Evolutionary conservation across 1,140 invertebrate species (phyloP).

Genomic region (Drosophila equinoxialis): DNA sequence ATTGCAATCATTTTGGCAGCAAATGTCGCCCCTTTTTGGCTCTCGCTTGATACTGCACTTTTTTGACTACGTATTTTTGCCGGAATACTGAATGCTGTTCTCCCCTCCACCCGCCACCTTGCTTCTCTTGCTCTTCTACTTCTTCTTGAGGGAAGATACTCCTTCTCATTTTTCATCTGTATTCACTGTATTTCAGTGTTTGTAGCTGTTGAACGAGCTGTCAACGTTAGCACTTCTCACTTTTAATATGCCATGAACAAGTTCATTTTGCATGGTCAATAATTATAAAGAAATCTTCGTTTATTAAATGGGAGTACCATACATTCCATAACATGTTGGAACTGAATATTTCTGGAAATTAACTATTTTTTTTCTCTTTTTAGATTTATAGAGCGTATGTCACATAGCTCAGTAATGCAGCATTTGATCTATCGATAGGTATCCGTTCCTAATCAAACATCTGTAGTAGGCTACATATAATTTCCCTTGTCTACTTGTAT

Average conservation of each 20-base stretch:
- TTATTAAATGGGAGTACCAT: no score
- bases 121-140: no score
- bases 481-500: no score
- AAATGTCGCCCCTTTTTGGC: slow-evolving; percentile 46
- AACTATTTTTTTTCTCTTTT: no score
- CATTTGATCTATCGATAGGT: no score
- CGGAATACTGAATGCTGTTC: slow-evolving; percentile 35
- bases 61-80: slow-evolving; percentile 13
- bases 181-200: slow-evolving; percentile 15
- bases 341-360: no score
- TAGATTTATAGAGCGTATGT: no score
- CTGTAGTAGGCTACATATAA: no score
- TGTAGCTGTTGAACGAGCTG: slow-evolving; percentile 54
- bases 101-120: neutral
- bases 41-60: slow-evolving; percentile 24
- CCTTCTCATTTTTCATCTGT: slow-evolving; percentile 16
- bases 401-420: no score
- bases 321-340: no score
- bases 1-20: slow-evolving; percentile 72
- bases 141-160: slow-evolving; percentile 13
- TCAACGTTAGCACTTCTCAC: slow-evolving; percentile 58
- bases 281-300: no score
- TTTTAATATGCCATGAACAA: slow-evolving; percentile 16
- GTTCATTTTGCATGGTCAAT: neutral
- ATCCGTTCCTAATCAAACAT: no score